Base-by-base conservation (phyloP, 1,140 invertebrate genomes). In the Lerema accius region DNA sequence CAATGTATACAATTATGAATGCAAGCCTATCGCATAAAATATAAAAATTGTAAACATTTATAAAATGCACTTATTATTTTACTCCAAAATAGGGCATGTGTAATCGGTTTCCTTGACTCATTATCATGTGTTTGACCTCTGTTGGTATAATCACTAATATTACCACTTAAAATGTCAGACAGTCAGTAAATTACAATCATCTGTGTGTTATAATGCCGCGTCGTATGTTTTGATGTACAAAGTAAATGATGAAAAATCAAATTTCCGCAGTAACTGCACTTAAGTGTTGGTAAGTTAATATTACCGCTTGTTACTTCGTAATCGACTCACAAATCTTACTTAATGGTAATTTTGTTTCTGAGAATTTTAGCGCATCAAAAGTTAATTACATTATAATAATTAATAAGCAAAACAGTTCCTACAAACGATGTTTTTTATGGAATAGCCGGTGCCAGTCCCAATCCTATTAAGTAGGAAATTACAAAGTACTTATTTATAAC, bases 151-250 rank as follows among this genome's bases (percentile, higher is more conserved):
- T 60, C 35, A 69, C 66, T 66, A 69, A 67, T 69, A 69, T 65
- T 63, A 55, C 64, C 61, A 65, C 35, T 69, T 48, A 48, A 80
- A 81, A 81, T 80, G 75, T 70, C 77, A 80, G 70, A 67, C 68
- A 66, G 55, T 37, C 48, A 13, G 61, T 39, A 67, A 71, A 73
- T 73, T 74, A 49, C 66, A 63, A 66, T 78, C 19, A 73, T 69
- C 67, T 71, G 67, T 64, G 66, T 60, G 40, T 69, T 61, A 48
- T 62, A 60, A 73, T 69, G 53, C 40, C 48, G 9, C 64, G 63
- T 69, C 72, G 65, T 63, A 65, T 59, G 67, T 67, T 71, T 65
- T 48, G 15, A 58, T 58, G 49, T 76, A 69, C 73, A 23, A 23
- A 23, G 5, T 23, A 78, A 78, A 78, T 50, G 69, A 69, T 71